These are phyloP conservation scores for Galbula dea DNA, from an alignment of 2,113 vertebrate genomes.

Conservation along the genomic window DNA sequence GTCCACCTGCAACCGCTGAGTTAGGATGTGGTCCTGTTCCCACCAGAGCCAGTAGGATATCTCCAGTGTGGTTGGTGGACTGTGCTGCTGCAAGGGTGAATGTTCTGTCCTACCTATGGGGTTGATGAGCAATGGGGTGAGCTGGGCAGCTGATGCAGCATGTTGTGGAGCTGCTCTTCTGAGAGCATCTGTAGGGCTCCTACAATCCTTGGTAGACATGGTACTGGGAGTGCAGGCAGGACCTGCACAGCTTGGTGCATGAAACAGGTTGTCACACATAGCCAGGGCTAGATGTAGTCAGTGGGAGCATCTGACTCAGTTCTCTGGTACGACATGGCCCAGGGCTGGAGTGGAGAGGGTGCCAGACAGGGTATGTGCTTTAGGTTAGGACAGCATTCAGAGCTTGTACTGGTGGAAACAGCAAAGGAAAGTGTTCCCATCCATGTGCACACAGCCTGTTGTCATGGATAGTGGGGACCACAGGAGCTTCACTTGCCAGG, in stretches of 20 bases:
- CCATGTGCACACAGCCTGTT: fast-evolving
- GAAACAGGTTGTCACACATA: fast-evolving
- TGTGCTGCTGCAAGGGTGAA: fast-evolving
- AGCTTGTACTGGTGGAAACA: neutral
- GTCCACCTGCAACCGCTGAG: neutral
- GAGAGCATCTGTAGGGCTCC: neutral
- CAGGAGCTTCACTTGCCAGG: neutral
- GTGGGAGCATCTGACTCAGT: neutral
- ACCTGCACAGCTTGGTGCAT: neutral
- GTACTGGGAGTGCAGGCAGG: neutral
- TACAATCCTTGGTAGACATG: neutral
- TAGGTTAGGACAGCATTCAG: neutral
- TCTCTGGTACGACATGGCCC: fast-evolving
- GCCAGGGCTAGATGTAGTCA: neutral
- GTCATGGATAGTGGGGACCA: neutral
- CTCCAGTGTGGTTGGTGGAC: neutral
- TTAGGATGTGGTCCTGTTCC: neutral
- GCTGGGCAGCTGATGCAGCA: fast-evolving
- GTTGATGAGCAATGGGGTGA: neutral
- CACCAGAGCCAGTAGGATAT: neutral
- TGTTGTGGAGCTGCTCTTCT: neutral
- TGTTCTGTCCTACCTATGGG: fast-evolving
- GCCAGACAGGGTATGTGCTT: neutral
- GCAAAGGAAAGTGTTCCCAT: neutral
- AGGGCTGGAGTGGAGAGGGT: neutral